Percentiles rank a stretch among this genome's conserved stretches.
Evolutionary conservation across 1,140 invertebrate genomes (phyloP).

Genomic region (Drosophila nigromelanica): DNA sequence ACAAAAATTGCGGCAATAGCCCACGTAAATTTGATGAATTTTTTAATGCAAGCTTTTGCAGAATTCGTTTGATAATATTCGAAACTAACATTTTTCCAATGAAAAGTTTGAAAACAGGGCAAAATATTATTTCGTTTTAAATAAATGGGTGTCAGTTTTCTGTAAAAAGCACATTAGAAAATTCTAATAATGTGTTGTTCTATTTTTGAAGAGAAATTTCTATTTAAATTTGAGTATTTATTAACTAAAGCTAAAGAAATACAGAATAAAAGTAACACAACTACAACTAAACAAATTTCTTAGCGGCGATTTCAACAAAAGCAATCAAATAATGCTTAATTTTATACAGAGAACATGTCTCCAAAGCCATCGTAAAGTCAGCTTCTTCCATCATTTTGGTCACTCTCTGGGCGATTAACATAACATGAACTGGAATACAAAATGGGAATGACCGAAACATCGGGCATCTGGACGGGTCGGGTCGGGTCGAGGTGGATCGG

Average conservation of each 20-base stretch:
- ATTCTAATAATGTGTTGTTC: background rate
- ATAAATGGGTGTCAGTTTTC: too few relatives aligned
- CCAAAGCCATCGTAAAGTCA: constrained; percentile 48
- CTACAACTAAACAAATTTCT: constrained; percentile 65
- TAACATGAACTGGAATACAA: constrained; percentile 75
- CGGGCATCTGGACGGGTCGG: background rate
- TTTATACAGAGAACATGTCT: constrained; percentile 78
- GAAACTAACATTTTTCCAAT: too few relatives aligned
- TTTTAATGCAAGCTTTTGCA: too few relatives aligned
- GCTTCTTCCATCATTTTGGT: constrained; percentile 41
- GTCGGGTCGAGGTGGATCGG: background rate
- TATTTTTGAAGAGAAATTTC: constrained; percentile 44
- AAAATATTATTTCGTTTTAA: too few relatives aligned
- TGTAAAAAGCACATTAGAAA: too few relatives aligned
- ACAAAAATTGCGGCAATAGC: too few relatives aligned
- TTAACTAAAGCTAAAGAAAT: constrained; percentile 54
- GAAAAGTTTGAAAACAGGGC: too few relatives aligned
- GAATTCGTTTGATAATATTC: too few relatives aligned
- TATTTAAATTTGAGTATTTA: constrained; percentile 56
- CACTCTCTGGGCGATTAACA: constrained; percentile 59
- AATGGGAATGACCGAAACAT: constrained; percentile 69
- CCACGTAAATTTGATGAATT: too few relatives aligned
- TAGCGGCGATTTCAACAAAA: constrained; percentile 58
- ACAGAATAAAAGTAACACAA: constrained; percentile 65
- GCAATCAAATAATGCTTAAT: constrained; percentile 74